Conservation (phyloP, 2,797 vertebrate genomes). For the Lemur catta region DNA sequence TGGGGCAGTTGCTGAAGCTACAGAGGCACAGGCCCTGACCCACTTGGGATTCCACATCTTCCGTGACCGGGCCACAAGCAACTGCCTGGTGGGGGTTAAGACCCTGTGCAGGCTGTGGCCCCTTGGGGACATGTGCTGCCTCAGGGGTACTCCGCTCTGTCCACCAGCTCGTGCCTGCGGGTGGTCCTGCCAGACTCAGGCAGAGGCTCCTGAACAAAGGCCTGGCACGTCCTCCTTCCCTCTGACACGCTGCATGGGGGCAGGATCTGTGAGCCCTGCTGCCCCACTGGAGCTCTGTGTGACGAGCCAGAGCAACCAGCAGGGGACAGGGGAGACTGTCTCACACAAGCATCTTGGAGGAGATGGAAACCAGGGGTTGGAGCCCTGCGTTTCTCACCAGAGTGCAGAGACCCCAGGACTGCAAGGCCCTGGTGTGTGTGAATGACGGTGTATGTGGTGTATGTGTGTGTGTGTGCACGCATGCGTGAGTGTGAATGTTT, state of each 20-base stretch:
- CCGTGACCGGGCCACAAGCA: background rate
- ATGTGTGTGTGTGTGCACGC: background rate
- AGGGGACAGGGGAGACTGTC: background rate
- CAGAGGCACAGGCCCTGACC: background rate
- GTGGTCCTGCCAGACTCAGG: background rate
- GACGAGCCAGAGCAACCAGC: background rate
- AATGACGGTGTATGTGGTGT: too few species aligned
- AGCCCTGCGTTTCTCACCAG: background rate
- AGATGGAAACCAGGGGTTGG: background rate
- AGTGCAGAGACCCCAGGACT: background rate
- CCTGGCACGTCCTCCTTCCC: background rate
- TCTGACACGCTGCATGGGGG: background rate
- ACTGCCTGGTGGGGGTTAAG: background rate
- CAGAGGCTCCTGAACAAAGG: background rate
- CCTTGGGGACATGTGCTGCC: fast-evolving
- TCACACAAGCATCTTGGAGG: background rate
- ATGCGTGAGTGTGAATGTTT: background rate
- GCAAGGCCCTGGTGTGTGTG: background rate
- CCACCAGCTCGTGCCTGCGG: background rate
- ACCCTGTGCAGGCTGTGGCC: background rate
- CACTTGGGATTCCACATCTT: background rate
- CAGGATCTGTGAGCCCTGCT: background rate
- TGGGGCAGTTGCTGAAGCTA: background rate
- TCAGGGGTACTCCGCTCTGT: background rate
- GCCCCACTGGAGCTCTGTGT: background rate